phyloP scores from a whole-genome alignment of 2,797 vertebrate species.

The Chloroceryle amazona region DNA sequence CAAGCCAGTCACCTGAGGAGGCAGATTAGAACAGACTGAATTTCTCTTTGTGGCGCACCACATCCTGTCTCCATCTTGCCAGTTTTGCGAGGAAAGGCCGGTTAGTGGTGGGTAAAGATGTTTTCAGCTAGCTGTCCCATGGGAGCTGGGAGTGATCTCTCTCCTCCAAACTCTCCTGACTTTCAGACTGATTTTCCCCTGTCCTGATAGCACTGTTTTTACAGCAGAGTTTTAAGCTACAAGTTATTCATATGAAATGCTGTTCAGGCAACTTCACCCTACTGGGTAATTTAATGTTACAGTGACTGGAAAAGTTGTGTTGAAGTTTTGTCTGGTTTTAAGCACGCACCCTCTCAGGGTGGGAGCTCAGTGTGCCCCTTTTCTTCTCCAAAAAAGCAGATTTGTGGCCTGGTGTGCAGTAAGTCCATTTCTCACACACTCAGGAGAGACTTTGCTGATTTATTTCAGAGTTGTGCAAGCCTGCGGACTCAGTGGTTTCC shows the following conservation, averaged over 20 bases:
- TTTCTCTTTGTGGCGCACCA: neutral
- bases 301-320: neutral
- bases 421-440: neutral
- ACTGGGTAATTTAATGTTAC: neutral
- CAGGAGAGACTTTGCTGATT: too few relatives aligned
- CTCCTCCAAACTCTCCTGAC: neutral
- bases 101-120: neutral
- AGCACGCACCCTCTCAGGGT: neutral
- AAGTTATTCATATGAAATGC: neutral
- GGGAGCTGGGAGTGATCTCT: neutral
- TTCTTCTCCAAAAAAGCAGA: too few relatives aligned
- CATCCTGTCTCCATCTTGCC: neutral
- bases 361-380: neutral
- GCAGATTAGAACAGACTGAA: neutral
- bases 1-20: neutral
- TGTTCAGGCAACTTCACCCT: neutral
- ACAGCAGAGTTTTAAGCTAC: neutral
- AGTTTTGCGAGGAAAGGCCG: neutral
- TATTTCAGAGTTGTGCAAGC: too few relatives aligned
- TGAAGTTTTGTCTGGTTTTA: neutral
- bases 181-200: neutral
- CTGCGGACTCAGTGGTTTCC: too few relatives aligned
- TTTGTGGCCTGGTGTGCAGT: too few relatives aligned
- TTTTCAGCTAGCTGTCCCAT: neutral
- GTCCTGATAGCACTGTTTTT: neutral